These are phyloP conservation scores for Drosophila greeni DNA, from an alignment of 2,888 invertebrate genomes.

Conservation along the genomic window DNA sequence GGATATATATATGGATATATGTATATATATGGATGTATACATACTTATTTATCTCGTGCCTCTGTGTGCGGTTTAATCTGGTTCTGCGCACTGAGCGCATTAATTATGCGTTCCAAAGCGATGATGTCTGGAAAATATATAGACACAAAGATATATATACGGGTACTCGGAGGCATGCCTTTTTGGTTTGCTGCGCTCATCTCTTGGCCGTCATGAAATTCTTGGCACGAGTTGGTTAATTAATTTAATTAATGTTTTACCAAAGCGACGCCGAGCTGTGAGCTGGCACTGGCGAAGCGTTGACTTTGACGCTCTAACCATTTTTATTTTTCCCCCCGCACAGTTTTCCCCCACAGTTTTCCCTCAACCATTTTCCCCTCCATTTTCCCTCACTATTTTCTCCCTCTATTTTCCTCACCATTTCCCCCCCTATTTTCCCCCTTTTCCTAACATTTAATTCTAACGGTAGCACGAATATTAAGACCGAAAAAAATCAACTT, in stretches of 20 bases:
- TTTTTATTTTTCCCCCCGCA: background rate
- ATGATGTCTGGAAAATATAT: constrained; percentile 41
- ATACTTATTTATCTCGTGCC: background rate
- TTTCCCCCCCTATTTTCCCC: background rate
- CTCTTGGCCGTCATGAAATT: constrained; percentile 46
- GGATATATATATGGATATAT: constrained; percentile 8
- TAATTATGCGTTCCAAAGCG: constrained; percentile 71
- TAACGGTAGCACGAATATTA: constrained; percentile 63
- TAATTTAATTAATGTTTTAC: constrained; percentile 73
- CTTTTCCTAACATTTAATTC: constrained; percentile 30
- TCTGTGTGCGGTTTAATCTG: constrained; percentile 56
- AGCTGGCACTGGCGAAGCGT: constrained; percentile 48
- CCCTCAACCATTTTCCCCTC: constrained; percentile 13
- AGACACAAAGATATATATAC: constrained; percentile 8
- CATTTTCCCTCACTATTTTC: constrained; percentile 4
- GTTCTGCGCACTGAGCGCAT: constrained; percentile 73
- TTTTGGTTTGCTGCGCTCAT: constrained; percentile 36
- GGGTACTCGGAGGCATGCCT: constrained; percentile 10
- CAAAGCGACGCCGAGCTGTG: constrained; percentile 53
- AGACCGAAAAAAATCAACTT: constrained; percentile 41
- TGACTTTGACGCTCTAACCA: constrained; percentile 35
- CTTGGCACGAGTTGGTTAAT: constrained; percentile 73
- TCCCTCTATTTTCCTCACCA: background rate
- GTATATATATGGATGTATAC: background rate
- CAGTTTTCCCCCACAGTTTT: no score